Percentiles rank a stretch among this genome's conserved stretches.
Conservation (phyloP, 2,888 invertebrate genomes). For the Drymonia ruficornis region DNA sequence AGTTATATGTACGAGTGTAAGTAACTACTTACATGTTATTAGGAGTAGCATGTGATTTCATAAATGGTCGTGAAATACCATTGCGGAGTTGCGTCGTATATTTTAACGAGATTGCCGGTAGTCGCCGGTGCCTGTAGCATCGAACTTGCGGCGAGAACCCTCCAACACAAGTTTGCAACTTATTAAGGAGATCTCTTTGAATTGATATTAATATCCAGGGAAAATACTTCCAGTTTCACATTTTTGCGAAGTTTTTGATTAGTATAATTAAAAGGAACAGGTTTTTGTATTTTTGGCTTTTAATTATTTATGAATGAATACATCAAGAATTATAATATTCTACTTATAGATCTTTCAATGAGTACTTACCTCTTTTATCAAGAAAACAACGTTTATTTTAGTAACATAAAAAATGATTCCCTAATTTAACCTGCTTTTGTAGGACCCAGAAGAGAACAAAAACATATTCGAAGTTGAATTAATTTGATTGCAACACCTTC, state of each 20-base stretch:
- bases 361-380: too few relatives aligned
- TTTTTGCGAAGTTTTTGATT: slow-evolving; percentile 35
- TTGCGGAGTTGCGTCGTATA: slow-evolving; percentile 69
- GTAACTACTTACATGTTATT: slow-evolving; percentile 55
- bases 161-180: slow-evolving; percentile 77
- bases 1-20: slow-evolving; percentile 39
- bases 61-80: slow-evolving; percentile 63
- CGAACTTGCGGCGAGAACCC: slow-evolving; percentile 67
- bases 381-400: too few relatives aligned
- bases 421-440: too few relatives aligned
- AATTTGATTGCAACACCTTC: slow-evolving; percentile 21
- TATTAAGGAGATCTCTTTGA: slow-evolving; percentile 71
- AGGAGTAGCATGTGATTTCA: slow-evolving; percentile 65
- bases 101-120: slow-evolving; percentile 81
- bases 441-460: neutral
- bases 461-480: slow-evolving; percentile 10
- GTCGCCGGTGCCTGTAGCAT: slow-evolving; percentile 62
- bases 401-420: too few relatives aligned
- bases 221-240: slow-evolving; percentile 59
- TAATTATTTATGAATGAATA: neutral
- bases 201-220: slow-evolving; percentile 65
- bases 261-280: slow-evolving; percentile 4
- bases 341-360: too few relatives aligned
- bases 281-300: neutral
- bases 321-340: too few relatives aligned